Evolutionary conservation across 1,140 invertebrate species (phyloP).

Genomic region (Oscheius sp.): DNA sequence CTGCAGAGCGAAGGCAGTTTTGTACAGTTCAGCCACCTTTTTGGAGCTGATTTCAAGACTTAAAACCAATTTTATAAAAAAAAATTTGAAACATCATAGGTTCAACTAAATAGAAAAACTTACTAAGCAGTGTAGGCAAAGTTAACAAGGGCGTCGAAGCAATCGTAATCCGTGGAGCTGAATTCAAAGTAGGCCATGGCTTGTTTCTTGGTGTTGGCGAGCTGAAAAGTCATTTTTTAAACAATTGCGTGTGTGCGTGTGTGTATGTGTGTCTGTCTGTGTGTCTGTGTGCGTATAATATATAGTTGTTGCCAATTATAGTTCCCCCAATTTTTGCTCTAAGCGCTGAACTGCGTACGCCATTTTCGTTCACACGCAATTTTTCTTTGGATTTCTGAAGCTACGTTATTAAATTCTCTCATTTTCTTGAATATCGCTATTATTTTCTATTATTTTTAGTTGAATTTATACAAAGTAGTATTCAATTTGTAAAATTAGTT

Average conservation of each 20-base stretch:
- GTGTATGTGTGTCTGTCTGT: no score
- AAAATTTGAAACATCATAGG: neutral
- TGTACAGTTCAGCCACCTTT: constrained; percentile 73
- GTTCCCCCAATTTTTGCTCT: no score
- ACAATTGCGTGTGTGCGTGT: neutral
- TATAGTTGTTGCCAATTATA: no score
- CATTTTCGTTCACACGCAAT: no score
- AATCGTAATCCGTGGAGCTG: constrained; percentile 70
- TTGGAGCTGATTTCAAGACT: constrained; percentile 67
- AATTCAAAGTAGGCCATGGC: constrained; percentile 67
- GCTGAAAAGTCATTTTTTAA: neutral
- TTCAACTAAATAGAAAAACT: constrained; percentile 8
- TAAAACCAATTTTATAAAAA: constrained; percentile 38
- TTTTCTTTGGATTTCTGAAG: no score
- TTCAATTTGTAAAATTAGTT: no score
- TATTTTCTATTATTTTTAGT: no score
- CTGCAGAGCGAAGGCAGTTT: constrained; percentile 71
- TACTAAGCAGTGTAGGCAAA: constrained; percentile 73
- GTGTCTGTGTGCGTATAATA: no score
- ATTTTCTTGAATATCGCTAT: no score
- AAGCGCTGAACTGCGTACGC: no score
- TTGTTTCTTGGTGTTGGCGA: constrained; percentile 3
- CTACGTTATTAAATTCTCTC: no score
- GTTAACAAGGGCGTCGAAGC: constrained; percentile 74
- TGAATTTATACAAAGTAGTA: no score